Conservation (phyloP, 2,888 invertebrate species). For the Vesta saturnalis region DNA sequence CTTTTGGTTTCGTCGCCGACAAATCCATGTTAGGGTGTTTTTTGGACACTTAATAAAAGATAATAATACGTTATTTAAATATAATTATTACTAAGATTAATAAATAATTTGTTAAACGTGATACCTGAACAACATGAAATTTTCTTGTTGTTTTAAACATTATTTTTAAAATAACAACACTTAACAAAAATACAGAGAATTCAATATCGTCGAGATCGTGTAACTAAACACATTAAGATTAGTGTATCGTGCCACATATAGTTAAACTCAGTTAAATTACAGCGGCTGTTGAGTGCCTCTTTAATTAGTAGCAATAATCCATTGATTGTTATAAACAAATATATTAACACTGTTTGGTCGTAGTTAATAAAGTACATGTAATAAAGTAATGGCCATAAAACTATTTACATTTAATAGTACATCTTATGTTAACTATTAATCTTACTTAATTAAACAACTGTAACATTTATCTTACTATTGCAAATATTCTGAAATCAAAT, state of each 20-base stretch:
- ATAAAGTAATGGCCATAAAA: not conserved
- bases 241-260: slow-evolving; percentile 20
- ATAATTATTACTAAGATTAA: not conserved
- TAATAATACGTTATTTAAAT: no score
- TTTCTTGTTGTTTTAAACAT: slow-evolving; percentile 29
- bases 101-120: not conserved
- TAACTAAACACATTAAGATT: slow-evolving; percentile 9
- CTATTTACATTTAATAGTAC: not conserved
- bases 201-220: slow-evolving; percentile 7
- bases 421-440: not conserved
- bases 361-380: slow-evolving; percentile 18
- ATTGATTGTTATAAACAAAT: slow-evolving; percentile 26
- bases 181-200: not conserved
- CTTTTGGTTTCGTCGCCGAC: slow-evolving; percentile 36
- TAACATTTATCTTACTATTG: not conserved
- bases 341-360: slow-evolving; percentile 21
- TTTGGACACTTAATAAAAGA: not conserved
- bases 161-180: not conserved
- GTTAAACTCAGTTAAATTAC: slow-evolving; percentile 26
- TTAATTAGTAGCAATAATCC: slow-evolving; percentile 28
- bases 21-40: slow-evolving; percentile 10
- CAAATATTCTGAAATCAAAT: no score
- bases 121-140: slow-evolving; percentile 28
- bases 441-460: not conserved
- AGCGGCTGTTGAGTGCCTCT: slow-evolving; percentile 24